Percentiles rank a stretch among this genome's conserved stretches.
Conservation (phyloP, 2,797 vertebrate genomes). For the Bovichtus variegatus region DNA sequence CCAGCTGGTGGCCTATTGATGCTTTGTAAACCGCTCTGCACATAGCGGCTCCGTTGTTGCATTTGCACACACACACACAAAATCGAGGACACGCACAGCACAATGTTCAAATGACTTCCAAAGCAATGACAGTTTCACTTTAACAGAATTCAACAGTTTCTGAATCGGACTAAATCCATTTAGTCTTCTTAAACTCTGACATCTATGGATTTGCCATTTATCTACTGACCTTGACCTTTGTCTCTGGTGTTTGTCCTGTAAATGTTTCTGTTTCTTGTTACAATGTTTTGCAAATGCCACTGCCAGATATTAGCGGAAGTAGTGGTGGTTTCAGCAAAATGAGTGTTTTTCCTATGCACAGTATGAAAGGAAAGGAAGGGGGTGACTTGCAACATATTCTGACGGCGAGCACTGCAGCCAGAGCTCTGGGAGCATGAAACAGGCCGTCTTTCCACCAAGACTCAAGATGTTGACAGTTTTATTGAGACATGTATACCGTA, state of each 20-base stretch:
- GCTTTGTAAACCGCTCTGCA: slow-evolving; percentile 63
- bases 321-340: neutral
- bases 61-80: slow-evolving; percentile 33
- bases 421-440: slow-evolving; percentile 11
- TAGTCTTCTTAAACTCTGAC: neutral
- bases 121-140: slow-evolving; percentile 10
- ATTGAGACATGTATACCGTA: slow-evolving; percentile 62
- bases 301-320: neutral
- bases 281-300: neutral
- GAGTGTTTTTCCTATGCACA: neutral
- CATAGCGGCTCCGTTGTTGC: slow-evolving; percentile 43
- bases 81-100: slow-evolving; percentile 32
- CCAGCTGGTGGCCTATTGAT: slow-evolving; percentile 69
- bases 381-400: slow-evolving; percentile 22
- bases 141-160: neutral
- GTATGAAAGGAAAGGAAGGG: neutral
- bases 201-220: slow-evolving; percentile 8
- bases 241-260: neutral
- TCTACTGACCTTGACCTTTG: neutral
- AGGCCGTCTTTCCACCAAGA: slow-evolving; percentile 24
- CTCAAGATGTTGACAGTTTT: slow-evolving; percentile 64
- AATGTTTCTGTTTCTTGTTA: neutral
- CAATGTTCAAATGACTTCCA: slow-evolving; percentile 18
- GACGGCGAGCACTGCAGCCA: slow-evolving; percentile 14
- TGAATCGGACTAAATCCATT: neutral